Evolutionary conservation across 2,888 invertebrate species (phyloP), one percentile per base, ranked within the genome.

Genomic region (Holacanthella duospinosa): DNA sequence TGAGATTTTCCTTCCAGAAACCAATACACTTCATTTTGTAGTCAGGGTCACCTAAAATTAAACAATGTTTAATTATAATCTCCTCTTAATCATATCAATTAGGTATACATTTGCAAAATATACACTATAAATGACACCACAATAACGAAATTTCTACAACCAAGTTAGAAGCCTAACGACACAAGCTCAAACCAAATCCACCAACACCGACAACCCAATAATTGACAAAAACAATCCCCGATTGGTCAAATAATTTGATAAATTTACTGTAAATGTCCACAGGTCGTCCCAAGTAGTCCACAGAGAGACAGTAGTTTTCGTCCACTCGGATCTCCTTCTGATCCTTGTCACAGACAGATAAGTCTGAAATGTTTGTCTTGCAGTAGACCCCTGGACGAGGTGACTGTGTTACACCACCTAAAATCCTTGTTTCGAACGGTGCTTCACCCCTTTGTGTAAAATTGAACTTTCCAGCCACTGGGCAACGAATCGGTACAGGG

Each of bases 21-120:
- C 95, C 96, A 73, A 97, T 93, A 76, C 97, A 97, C 76, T 93
- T 93, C 87, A 97, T 88, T 77, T 85, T 87, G 75, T 94, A 93
- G 82, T 97, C 96, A 1, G 95, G 93, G 76, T 92, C 90, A 82
- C 85, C 86, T 83, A 73, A 48, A 48, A 48, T 48, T 48, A 4
- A 48, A 9, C 36, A 6, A 36, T 12, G 36, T 12, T 12, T 12
- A 36, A 36, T n/a, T n/a, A n/a, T n/a, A n/a, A n/a, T n/a, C n/a
- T n/a, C n/a, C n/a, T n/a, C n/a, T n/a, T n/a, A n/a, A n/a, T n/a
- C n/a, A n/a, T n/a, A n/a, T n/a, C n/a, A n/a, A n/a, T n/a, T n/a
- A n/a, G n/a, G n/a, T n/a, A n/a, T n/a, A n/a, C n/a, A n/a, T n/a
- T n/a, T n/a, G n/a, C n/a, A n/a, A n/a, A n/a, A n/a, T n/a, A n/a